phyloP scores from a whole-genome alignment of 2,888 invertebrate genomes.

The Drosophila cognata region DNA sequence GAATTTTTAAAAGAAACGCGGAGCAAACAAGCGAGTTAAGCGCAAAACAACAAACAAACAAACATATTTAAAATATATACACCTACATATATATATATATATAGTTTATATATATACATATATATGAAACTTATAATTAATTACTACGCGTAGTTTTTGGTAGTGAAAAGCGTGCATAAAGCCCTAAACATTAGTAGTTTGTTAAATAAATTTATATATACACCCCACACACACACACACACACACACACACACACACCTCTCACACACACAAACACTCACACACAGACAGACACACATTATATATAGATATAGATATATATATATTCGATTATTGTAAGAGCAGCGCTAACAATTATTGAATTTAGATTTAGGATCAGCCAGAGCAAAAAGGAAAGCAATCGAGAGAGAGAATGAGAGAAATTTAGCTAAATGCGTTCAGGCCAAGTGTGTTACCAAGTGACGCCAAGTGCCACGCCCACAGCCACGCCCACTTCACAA shows the following conservation, averaged over 20 bases:
- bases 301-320: constrained; percentile 35
- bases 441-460: constrained; percentile 58
- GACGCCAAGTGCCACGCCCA: constrained; percentile 67
- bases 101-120: constrained; percentile 40
- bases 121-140: constrained; percentile 50
- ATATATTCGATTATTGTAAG: constrained; percentile 60
- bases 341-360: constrained; percentile 75
- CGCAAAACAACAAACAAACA: constrained; percentile 44
- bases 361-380: constrained; percentile 62
- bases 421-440: constrained; percentile 52
- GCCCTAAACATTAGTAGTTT: constrained; percentile 76
- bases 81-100: constrained; percentile 30
- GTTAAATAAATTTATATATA: constrained; percentile 78
- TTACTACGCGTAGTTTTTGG: constrained; percentile 76
- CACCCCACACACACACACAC: not conserved
- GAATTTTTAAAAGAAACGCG: constrained; percentile 49
- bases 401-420: constrained; percentile 5
- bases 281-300: constrained; percentile 5
- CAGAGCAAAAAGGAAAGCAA: constrained; percentile 25
- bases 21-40: constrained; percentile 53
- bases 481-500: constrained; percentile 37
- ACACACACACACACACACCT: constrained; percentile 6
- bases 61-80: constrained; percentile 43
- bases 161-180: constrained; percentile 68
- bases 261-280: constrained; percentile 18